Conservation (phyloP, 1,140 invertebrate genomes). For the Caenorhabditis brenneri region DNA sequence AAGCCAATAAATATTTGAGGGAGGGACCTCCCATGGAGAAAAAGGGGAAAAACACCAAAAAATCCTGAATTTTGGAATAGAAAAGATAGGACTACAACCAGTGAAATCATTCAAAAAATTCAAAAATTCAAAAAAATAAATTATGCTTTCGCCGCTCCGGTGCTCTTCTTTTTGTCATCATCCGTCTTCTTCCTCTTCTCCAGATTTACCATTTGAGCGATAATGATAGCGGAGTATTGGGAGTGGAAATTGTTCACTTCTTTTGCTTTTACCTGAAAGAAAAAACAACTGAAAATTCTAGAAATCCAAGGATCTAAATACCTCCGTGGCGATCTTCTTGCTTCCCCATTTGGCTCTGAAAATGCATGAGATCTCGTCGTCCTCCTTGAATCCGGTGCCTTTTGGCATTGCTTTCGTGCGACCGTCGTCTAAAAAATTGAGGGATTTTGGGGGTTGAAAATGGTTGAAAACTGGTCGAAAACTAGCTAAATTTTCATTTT, state of each 20-base stretch:
- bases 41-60: too few relatives aligned
- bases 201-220: conserved; percentile 84
- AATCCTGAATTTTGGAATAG: too few relatives aligned
- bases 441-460: neutral
- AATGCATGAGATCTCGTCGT: conserved; percentile 49
- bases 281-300: too few relatives aligned
- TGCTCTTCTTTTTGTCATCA: conserved; percentile 69
- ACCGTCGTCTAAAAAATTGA: conserved; percentile 78
- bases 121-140: neutral
- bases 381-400: conserved; percentile 75
- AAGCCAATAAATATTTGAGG: too few relatives aligned
- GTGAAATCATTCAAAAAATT: too few relatives aligned
- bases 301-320: conserved; percentile 71
- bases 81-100: too few relatives aligned
- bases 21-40: too few relatives aligned
- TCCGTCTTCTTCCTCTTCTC: conserved; percentile 84
- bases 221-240: conserved; percentile 82
- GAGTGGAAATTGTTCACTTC: conserved; percentile 85
- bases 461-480: too few relatives aligned
- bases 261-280: conserved; percentile 79
- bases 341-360: conserved; percentile 72
- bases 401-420: conserved; percentile 77
- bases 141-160: neutral
- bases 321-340: conserved; percentile 82
- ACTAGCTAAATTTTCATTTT: too few relatives aligned